A percentile compares a stretch with the other conserved stretches of the same genome.
These are phyloP conservation scores for Copidosoma aretas DNA, from an alignment of 2,888 invertebrate species.

Conservation along the genomic window DNA sequence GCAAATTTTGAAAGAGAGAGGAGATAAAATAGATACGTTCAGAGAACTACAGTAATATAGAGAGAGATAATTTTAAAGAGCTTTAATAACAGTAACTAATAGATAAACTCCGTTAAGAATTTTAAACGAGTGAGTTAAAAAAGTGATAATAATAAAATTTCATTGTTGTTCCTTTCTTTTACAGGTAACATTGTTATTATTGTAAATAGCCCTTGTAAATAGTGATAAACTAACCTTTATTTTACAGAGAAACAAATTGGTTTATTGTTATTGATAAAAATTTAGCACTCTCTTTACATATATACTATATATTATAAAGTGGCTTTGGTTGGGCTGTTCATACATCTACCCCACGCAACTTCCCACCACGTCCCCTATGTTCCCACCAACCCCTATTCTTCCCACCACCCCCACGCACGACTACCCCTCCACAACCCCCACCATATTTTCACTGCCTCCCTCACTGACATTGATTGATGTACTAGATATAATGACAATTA, in stretches of 20 bases:
- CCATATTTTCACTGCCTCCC: too few relatives aligned
- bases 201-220: constrained; percentile 6
- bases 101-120: background rate
- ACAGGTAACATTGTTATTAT: constrained; percentile 8
- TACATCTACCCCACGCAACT: too few relatives aligned
- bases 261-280: background rate
- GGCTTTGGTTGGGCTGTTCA: too few relatives aligned
- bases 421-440: too few relatives aligned
- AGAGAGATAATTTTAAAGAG: too few relatives aligned
- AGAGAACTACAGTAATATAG: too few relatives aligned
- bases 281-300: background rate
- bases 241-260: constrained; percentile 4
- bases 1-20: background rate
- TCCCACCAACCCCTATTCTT: too few relatives aligned
- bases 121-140: background rate
- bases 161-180: constrained; percentile 3
- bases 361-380: too few relatives aligned
- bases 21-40: too few relatives aligned
- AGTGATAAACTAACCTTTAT: constrained; percentile 2
- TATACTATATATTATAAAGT: background rate
- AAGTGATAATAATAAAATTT: constrained; percentile 8
- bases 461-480: too few relatives aligned
- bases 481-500: too few relatives aligned
- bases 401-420: too few relatives aligned
- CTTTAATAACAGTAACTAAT: background rate